Conservation (phyloP, 2,113 vertebrate species). For the Gulo gulo region DNA sequence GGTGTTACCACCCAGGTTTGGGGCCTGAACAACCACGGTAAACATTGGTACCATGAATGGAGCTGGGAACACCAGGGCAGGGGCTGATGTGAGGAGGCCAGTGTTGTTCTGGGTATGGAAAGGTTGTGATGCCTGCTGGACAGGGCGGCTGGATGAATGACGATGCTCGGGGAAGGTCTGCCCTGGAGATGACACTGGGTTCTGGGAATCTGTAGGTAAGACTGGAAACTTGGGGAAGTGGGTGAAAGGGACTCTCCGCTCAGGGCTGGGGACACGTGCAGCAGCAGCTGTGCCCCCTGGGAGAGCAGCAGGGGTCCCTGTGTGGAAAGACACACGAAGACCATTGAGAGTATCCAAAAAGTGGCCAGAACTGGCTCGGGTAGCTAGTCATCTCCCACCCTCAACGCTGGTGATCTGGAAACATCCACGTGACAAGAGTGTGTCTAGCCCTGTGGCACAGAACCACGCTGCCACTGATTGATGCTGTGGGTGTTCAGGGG, state of each 20-base stretch:
- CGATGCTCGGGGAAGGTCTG: not conserved
- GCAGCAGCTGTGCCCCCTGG: not conserved
- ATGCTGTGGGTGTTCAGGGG: too few species aligned
- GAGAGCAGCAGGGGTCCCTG: not conserved
- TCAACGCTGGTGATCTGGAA: not conserved
- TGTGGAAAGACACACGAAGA: not conserved
- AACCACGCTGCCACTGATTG: too few species aligned
- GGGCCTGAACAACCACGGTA: not conserved
- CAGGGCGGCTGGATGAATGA: not conserved
- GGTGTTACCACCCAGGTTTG: not conserved
- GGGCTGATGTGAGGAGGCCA: too few species aligned
- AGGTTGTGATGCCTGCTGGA: too few species aligned
- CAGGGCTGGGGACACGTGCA: not conserved
- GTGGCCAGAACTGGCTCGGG: not conserved
- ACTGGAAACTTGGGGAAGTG: not conserved
- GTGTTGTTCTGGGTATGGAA: rapidly evolving
- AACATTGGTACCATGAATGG: rapidly evolving
- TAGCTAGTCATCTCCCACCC: not conserved
- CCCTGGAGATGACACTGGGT: not conserved
- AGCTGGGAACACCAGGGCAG: not conserved
- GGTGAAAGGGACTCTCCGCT: not conserved
- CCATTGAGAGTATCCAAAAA: not conserved
- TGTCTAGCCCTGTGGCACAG: too few species aligned
- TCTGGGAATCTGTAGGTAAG: not conserved
- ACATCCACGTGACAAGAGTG: rapidly evolving